phyloP scores from a whole-genome alignment of 2,888 invertebrate species.

The Eupsilia transversa region DNA sequence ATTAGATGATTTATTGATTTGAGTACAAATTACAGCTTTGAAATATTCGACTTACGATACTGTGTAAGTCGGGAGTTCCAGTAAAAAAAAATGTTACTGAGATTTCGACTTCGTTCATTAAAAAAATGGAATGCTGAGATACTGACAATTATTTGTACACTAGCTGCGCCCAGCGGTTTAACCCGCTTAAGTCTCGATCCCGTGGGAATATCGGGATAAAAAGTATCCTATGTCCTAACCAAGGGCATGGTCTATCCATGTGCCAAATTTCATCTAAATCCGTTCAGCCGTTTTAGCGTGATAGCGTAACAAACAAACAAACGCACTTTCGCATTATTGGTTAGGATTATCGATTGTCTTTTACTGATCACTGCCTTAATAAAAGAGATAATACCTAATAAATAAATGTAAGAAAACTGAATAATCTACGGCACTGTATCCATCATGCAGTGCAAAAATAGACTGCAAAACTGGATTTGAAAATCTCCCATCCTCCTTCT shows the following conservation, averaged over 20 bases:
- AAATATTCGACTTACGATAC: background rate
- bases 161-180: too few relatives aligned
- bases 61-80: conserved; percentile 28
- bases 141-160: background rate
- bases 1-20: conserved; percentile 27
- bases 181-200: too few relatives aligned
- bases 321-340: too few relatives aligned
- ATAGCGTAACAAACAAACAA: too few relatives aligned
- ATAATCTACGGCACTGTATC: background rate
- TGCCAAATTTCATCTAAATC: too few relatives aligned
- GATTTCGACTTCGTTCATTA: background rate
- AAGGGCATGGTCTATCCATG: too few relatives aligned
- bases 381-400: background rate
- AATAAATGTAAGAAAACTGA: background rate
- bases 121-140: background rate
- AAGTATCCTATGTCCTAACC: too few relatives aligned
- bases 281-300: too few relatives aligned
- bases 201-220: too few relatives aligned
- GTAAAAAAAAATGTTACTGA: background rate
- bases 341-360: too few relatives aligned
- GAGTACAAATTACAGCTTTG: conserved; percentile 25
- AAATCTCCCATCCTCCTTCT: background rate
- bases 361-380: background rate
- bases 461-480: background rate
- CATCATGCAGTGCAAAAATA: background rate